phyloP scores from a whole-genome alignment of 1,140 invertebrate species.

The Bombus balteatus region DNA sequence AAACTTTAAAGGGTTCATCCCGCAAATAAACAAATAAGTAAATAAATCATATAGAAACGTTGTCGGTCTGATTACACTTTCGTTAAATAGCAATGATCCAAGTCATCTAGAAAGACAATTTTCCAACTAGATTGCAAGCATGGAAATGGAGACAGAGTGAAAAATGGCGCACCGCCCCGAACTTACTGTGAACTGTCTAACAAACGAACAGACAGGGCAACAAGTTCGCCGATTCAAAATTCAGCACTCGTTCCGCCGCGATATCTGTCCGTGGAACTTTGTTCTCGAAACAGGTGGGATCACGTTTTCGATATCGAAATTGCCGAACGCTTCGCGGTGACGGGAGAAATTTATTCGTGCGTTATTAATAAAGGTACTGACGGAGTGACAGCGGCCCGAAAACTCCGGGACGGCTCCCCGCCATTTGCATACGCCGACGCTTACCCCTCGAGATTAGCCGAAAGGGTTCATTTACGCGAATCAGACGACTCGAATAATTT shows the following conservation, averaged over 20 bases:
- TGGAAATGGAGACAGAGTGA: neutral
- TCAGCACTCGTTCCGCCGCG: neutral
- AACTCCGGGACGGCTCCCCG: neutral
- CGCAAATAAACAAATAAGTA: too few species aligned
- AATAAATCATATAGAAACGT: too few species aligned
- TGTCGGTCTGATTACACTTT: too few species aligned
- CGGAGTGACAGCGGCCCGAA: neutral
- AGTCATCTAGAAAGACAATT: too few species aligned
- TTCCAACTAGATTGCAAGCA: too few species aligned
- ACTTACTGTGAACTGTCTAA: neutral
- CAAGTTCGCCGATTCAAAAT: conserved; percentile 12
- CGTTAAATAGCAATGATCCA: too few species aligned
- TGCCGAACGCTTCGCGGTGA: neutral
- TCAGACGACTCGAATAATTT: conserved; percentile 16
- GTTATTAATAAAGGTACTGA: conserved; percentile 46
- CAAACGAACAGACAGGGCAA: neutral
- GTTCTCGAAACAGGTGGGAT: conserved; percentile 3
- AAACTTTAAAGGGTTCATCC: too few species aligned
- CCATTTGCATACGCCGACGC: conserved; percentile 27
- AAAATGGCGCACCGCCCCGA: neutral
- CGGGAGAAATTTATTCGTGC: conserved; percentile 19
- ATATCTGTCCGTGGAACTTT: conserved; percentile 13
- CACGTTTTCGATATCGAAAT: conserved; percentile 17
- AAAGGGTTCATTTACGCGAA: conserved; percentile 26
- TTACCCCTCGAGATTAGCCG: conserved; percentile 23